Base-by-base conservation (phyloP, 2,113 vertebrate genomes). In the Ophiodon elongatus region DNA sequence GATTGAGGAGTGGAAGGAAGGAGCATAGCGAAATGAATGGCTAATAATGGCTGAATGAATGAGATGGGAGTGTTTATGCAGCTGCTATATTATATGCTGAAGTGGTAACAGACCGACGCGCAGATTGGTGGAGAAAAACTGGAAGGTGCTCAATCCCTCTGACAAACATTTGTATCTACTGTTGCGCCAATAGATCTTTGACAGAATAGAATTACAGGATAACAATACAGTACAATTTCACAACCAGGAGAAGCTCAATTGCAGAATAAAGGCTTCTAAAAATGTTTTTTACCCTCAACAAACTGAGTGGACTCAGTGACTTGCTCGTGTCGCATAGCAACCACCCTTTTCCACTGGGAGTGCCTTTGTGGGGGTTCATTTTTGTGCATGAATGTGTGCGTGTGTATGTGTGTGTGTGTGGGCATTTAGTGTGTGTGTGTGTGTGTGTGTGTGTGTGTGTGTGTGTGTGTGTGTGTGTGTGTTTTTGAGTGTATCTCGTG, bases 321-420 rank as follows among this genome's bases (percentile, higher is more conserved):
- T 75, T 72, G 59, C 88, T 82, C 75, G 76, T 88, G 94, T 95
- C 85, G 95, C 94, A 89, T 95, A 93, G 95, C 95, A 95, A 95
- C 95, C 88, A 31, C 9, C 52, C 73, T 84, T 84, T 85, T 83
- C 84, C 83, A 65, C 75, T 31, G 70, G 76, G 89, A 87, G 82
- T 6, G 39, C 21, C 33, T 63, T n/a, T 64, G 57, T 62, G 79
- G 17, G 62, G 56, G 56, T 59, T 43, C 25, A 19, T 57, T 68
- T 69, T 8, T 25, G 63, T 78, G 77, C 9, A 10, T 35, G 35
- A 11, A 19, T n/a, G 52, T 23, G 23, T 31, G 45, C 68, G 52
- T 13, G n/a, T n/a, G n/a, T n/a, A n/a, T n/a, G n/a, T n/a, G n/a
- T 68, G 45, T 74, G 45, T 45, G 31, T 86, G 43, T 35, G 67